Evolutionary conservation across 2,113 vertebrate genomes (phyloP).

Genomic region (Eleginops maclovinus): DNA sequence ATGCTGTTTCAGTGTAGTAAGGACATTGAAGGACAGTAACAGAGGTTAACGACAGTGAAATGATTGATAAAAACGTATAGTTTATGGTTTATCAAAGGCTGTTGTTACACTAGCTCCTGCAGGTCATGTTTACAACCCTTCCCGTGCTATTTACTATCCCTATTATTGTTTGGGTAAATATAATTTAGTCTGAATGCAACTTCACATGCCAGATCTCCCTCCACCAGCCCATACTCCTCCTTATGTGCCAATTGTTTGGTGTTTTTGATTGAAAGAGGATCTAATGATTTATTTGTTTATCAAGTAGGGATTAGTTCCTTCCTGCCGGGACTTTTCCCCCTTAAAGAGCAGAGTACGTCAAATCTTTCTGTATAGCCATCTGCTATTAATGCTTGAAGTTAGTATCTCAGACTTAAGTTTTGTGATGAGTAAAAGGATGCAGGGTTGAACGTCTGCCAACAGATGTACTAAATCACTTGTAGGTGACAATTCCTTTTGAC

Average conservation of each 20-base stretch:
- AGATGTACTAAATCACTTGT: constrained; percentile 5
- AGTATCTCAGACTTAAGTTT: constrained; percentile 3
- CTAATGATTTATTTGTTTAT: background rate
- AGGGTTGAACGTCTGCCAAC: background rate
- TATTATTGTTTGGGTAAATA: background rate
- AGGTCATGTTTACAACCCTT: constrained; percentile 11
- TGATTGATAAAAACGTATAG: background rate
- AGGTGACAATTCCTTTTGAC: background rate
- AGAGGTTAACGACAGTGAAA: background rate
- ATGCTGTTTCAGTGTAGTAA: background rate
- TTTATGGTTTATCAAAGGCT: background rate
- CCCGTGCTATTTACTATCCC: background rate
- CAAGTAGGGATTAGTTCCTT: background rate
- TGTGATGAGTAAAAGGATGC: background rate
- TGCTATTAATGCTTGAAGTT: background rate
- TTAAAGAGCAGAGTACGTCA: background rate
- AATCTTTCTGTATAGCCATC: constrained; percentile 10
- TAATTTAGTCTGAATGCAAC: constrained; percentile 4
- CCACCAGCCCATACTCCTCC: constrained; percentile 17
- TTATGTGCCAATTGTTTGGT: background rate
- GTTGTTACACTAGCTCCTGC: background rate
- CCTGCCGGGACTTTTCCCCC: background rate
- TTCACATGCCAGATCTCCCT: background rate
- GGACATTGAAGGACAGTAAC: background rate
- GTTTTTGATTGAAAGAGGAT: constrained; percentile 7